A percentile compares a stretch with the other conserved stretches of the same genome.
phyloP scores from a whole-genome alignment of 2,113 vertebrate genomes.

The Strix uralensis region DNA sequence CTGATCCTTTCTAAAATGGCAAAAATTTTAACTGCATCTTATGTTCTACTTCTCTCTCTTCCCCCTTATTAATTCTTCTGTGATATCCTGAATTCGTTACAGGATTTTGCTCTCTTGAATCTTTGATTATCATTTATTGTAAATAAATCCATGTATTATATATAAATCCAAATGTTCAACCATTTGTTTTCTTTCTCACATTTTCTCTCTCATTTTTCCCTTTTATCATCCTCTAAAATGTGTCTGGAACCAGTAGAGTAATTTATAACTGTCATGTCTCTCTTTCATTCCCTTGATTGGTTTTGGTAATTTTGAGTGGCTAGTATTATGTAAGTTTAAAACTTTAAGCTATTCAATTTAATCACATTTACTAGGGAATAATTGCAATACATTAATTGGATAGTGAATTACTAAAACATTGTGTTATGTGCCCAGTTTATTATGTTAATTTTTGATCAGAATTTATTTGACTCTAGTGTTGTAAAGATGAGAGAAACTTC shows the following conservation, averaged over 20 bases:
- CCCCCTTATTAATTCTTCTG: neutral
- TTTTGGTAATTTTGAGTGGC: neutral
- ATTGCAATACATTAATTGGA: neutral
- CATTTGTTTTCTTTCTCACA: neutral
- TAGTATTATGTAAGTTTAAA: neutral
- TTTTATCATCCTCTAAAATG: neutral
- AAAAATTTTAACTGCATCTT: neutral
- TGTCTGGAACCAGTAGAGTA: neutral
- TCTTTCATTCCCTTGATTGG: neutral
- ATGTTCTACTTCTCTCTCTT: neutral
- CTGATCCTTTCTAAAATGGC: neutral
- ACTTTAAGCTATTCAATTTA: neutral
- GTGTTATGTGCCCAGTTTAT: neutral
- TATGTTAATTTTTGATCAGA: neutral
- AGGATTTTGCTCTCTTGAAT: neutral
- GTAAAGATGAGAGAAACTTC: neutral
- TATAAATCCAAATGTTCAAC: neutral
- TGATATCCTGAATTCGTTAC: neutral
- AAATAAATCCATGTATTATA: neutral
- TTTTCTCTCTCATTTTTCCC: neutral
- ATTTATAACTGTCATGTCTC: neutral
- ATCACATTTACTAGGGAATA: neutral
- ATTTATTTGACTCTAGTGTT: neutral
- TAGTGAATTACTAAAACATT: neutral
- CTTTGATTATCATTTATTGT: neutral